phyloP scores from a whole-genome alignment of 2,113 vertebrate species.

The Rhegmatorhina hoffmannsi region DNA sequence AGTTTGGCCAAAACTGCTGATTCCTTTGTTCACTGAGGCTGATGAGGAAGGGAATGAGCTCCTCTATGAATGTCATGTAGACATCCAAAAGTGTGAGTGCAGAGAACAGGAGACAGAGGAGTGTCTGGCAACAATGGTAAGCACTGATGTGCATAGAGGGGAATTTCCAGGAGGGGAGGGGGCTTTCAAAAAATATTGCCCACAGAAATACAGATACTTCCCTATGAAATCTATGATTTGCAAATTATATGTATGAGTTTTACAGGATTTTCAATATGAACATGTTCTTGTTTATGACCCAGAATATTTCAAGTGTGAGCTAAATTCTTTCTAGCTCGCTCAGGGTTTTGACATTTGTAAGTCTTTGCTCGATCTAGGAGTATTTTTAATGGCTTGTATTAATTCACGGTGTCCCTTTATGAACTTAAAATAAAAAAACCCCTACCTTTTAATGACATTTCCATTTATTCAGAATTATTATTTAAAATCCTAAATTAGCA shows the following conservation, averaged over 20 bases:
- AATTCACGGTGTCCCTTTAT: conserved; percentile 70
- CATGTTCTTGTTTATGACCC: not conserved
- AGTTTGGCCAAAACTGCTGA: not conserved
- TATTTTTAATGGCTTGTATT: conserved; percentile 57
- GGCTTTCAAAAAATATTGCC: not conserved
- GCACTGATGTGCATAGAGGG: not conserved
- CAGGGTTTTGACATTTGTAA: conserved; percentile 16
- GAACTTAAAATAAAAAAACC: conserved; percentile 37
- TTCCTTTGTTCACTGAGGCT: not conserved
- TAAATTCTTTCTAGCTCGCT: not conserved
- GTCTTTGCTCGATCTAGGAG: not conserved
- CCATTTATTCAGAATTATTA: conserved; percentile 76
- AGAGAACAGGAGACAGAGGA: not conserved
- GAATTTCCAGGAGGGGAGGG: not conserved
- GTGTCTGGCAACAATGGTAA: not conserved
- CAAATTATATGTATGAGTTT: not conserved
- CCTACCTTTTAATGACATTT: conserved; percentile 68
- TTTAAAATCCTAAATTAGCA: conserved; percentile 76
- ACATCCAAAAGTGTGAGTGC: fast-evolving
- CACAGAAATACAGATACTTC: not conserved
- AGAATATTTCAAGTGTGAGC: not conserved
- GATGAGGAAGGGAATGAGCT: not conserved
- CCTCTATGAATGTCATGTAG: fast-evolving
- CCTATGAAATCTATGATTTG: not conserved
- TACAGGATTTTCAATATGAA: conserved; percentile 1